A percentile compares a stretch with the other conserved stretches of the same genome.
Evolutionary conservation across 2,113 vertebrate species (phyloP).

Genomic region (Acanthochromis polyacanthus): DNA sequence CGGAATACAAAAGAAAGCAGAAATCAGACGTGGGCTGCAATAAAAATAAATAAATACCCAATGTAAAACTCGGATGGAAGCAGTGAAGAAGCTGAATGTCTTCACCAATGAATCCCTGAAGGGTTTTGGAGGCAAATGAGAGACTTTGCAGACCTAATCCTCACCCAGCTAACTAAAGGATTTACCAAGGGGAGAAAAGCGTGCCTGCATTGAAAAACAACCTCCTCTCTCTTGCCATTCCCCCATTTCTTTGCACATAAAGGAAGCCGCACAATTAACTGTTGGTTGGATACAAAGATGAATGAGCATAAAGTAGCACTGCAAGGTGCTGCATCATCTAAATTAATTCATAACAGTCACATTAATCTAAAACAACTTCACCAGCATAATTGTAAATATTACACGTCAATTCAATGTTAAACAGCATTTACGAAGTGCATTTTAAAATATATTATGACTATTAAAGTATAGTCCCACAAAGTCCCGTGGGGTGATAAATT

Average conservation of each 20-base stretch:
- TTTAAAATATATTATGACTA: no score
- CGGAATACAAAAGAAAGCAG: conserved; percentile 18
- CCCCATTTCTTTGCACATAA: conserved; percentile 22
- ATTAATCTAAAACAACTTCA: not conserved
- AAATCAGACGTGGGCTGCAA: conserved; percentile 47
- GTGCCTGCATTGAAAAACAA: conserved; percentile 52
- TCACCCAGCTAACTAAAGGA: conserved; percentile 64
- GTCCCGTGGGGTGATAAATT: not conserved
- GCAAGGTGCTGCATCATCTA: not conserved
- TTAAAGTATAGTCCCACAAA: not conserved
- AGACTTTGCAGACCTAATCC: conserved; percentile 72
- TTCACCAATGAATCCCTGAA: conserved; percentile 53
- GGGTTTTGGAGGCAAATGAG: conserved; percentile 69
- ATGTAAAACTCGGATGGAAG: conserved; percentile 47
- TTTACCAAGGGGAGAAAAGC: conserved; percentile 53
- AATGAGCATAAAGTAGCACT: not conserved
- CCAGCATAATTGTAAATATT: not conserved
- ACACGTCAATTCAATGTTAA: not conserved
- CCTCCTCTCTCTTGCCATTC: conserved; percentile 18
- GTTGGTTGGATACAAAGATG: not conserved
- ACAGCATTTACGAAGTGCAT: no score
- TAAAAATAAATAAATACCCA: conserved; percentile 40
- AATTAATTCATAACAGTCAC: not conserved
- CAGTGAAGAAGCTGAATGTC: conserved; percentile 42
- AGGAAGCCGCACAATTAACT: conserved; percentile 11